A percentile compares a stretch with the other conserved stretches of the same genome.
Conservation (phyloP, 2,888 invertebrate genomes). For the Drosophila stalkeri region DNA sequence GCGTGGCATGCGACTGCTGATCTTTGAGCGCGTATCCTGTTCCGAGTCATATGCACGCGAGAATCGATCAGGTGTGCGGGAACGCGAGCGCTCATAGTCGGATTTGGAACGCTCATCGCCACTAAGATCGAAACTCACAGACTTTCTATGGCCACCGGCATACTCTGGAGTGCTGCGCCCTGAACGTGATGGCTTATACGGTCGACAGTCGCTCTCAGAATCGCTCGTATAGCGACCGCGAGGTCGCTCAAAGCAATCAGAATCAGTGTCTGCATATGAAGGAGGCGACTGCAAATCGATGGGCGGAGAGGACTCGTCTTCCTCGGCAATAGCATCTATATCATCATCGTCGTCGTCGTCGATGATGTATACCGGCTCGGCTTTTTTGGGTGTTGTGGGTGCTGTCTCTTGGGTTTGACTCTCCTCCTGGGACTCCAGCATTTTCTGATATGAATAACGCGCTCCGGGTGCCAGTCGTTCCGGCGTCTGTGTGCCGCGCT, state of each 20-base stretch:
- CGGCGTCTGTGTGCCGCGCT: slow-evolving; percentile 74
- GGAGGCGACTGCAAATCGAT: slow-evolving; percentile 68
- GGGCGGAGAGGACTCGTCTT: slow-evolving; percentile 60
- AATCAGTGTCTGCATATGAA: slow-evolving; percentile 76
- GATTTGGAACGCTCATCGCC: slow-evolving; percentile 84
- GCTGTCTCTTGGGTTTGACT: slow-evolving; percentile 11
- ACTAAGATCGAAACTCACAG: slow-evolving; percentile 85
- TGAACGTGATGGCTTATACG: slow-evolving; percentile 70
- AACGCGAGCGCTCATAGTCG: slow-evolving; percentile 82
- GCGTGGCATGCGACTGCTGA: slow-evolving; percentile 68
- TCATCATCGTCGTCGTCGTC: slow-evolving; percentile 61
- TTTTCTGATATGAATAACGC: slow-evolving; percentile 77
- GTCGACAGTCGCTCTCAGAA: slow-evolving; percentile 82
- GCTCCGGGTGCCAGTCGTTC: slow-evolving; percentile 61
- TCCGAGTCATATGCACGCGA: slow-evolving; percentile 83
- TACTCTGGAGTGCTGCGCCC: slow-evolving; percentile 83
- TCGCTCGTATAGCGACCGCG: slow-evolving; percentile 80
- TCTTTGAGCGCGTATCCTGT: slow-evolving; percentile 76
- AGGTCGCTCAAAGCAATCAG: slow-evolving; percentile 73
- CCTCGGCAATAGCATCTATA: slow-evolving; percentile 58
- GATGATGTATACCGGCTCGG: slow-evolving; percentile 81
- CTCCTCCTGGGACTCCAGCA: slow-evolving; percentile 69
- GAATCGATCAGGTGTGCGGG: slow-evolving; percentile 53
- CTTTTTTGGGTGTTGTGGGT: slow-evolving; percentile 59
- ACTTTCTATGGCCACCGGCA: slow-evolving; percentile 82